phyloP scores from a whole-genome alignment of 2,113 vertebrate species.

The Scalopus aquaticus region DNA sequence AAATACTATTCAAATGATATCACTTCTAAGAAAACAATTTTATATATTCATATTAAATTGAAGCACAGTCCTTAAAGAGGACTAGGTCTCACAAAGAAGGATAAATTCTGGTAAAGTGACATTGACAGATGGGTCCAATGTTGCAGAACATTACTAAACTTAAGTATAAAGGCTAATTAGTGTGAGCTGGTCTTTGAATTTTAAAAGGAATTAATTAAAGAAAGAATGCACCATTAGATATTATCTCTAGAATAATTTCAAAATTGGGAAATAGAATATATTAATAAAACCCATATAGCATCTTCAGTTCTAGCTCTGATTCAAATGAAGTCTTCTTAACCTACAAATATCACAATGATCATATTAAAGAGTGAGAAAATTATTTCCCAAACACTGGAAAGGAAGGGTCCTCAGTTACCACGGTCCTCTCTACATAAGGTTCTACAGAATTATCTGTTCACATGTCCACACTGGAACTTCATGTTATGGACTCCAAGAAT shows the following conservation, averaged over 20 bases:
- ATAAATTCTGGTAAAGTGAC: neutral
- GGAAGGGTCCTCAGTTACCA: neutral
- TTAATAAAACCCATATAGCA: neutral
- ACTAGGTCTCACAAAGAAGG: neutral
- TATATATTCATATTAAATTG: neutral
- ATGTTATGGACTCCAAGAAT: neutral
- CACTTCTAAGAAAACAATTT: neutral
- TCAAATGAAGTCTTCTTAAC: neutral
- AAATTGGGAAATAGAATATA: neutral
- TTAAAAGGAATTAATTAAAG: conserved; percentile 15
- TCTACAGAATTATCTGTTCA: neutral
- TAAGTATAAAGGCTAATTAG: neutral
- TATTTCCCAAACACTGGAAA: neutral
- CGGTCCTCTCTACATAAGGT: too few relatives aligned
- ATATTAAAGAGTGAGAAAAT: neutral
- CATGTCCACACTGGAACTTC: neutral
- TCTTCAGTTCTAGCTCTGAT: neutral
- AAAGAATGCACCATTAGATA: neutral
- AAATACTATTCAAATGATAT: neutral
- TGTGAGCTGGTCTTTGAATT: neutral
- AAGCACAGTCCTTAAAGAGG: neutral
- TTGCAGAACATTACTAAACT: neutral
- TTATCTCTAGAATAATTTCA: conserved; percentile 27
- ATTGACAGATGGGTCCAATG: neutral
- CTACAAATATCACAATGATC: neutral